These are phyloP conservation scores for Callithrix jacchus DNA, from an alignment of 2,113 vertebrate species.

Conservation along the genomic window DNA sequence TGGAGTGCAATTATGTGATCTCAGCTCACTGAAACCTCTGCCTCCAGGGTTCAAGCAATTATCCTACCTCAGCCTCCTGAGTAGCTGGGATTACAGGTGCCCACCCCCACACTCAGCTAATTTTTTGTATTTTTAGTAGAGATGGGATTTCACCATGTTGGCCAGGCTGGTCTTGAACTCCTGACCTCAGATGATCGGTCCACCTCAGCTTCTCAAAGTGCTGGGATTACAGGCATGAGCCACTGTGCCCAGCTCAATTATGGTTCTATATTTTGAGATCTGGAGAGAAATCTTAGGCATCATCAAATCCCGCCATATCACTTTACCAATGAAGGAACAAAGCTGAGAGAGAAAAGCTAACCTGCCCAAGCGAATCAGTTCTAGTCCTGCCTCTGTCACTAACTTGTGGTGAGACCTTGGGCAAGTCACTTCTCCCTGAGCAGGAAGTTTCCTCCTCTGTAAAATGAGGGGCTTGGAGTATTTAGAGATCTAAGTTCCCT, in stretches of 20 bases:
- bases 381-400: not conserved
- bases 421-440: not conserved
- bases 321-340: not conserved
- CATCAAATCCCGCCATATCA: not conserved
- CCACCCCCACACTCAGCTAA: too few relatives aligned
- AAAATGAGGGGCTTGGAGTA: not conserved
- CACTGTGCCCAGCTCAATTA: not conserved
- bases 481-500: not conserved
- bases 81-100: too few relatives aligned
- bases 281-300: not conserved
- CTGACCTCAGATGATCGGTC: too few relatives aligned
- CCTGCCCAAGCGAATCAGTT: not conserved
- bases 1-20: too few relatives aligned
- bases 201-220: too few relatives aligned
- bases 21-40: too few relatives aligned
- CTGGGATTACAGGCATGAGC: too few relatives aligned
- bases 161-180: too few relatives aligned
- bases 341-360: not conserved
- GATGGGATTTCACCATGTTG: too few relatives aligned
- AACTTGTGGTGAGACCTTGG: not conserved
- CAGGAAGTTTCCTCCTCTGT: not conserved
- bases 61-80: too few relatives aligned
- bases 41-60: too few relatives aligned
- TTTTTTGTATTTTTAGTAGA: too few relatives aligned
- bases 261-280: not conserved